Base-by-base conservation (phyloP, 2,888 invertebrate species). In the Tetragnatha montana region DNA sequence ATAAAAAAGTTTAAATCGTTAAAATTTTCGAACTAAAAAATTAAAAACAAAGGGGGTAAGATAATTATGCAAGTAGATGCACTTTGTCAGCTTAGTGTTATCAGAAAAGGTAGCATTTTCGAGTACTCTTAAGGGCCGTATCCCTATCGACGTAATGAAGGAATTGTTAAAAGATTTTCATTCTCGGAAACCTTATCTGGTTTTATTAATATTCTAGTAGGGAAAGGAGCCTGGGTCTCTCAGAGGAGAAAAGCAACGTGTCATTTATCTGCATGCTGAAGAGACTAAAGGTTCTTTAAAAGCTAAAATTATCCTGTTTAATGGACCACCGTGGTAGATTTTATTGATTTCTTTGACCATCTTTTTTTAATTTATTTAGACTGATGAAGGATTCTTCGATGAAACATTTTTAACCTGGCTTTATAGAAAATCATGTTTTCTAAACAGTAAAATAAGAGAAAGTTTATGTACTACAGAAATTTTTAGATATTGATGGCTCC, bases 261-360 rank as follows among this genome's bases (percentile, higher is more conserved):
- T 88, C 88, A 88, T 88, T 88, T 83, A 88, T 88, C 81, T 78
- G 22, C 70, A 51, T 86, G 69, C 35, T 35, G 35, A 75, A 68
- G 68, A 47, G 75, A 12, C 17, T 49, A 60, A 17, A 12, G 19
- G 49, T 10, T 22, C 74, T 22, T 47, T 22, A 74, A 85, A 78
- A 50, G 75, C 81, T 81, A 85, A 89, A 89, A 85, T 89, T 85
- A 81, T 76, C 85, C 76, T 10, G n/a, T 22, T 81, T 69, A 19
- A 6, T 22, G 47, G 89, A 84, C 89, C 89, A 81, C 89, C 89
- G 35, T 84, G 75, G 49, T 6, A 19, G 84, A 81, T 81, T 79
- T 71, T 19, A 8, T 60, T 60, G 12, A 60, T 60, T 4, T 35
- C 35, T 35, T 35, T 35, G 35, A 35, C 1, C 35, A 35, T 35